These are phyloP conservation scores for Mystacides longicornis DNA, from an alignment of 2,888 invertebrate genomes.

Conservation along the genomic window DNA sequence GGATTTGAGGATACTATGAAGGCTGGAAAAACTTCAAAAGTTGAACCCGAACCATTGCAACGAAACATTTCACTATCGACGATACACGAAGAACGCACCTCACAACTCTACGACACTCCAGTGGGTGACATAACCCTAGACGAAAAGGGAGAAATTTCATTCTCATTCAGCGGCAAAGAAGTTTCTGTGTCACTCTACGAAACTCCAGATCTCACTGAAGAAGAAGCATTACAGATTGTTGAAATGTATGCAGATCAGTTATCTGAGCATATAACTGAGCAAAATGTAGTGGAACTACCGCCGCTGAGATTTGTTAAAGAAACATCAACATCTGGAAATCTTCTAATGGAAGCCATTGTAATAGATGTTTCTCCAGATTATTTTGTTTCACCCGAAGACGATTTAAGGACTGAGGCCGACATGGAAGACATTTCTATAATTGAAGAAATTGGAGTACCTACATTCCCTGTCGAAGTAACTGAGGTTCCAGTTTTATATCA, in stretches of 20 bases:
- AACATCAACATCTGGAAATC: conserved; percentile 78
- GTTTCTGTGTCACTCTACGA: conserved; percentile 86
- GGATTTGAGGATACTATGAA: conserved; percentile 73
- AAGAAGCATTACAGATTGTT: conserved; percentile 84
- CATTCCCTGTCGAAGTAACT: conserved; percentile 26
- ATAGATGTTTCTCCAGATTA: conserved; percentile 84
- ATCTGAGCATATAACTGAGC: conserved; percentile 79
- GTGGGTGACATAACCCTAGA: conserved; percentile 71
- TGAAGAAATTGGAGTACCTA: conserved; percentile 53
- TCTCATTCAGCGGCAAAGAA: conserved; percentile 87
- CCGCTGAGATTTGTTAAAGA: conserved; percentile 84
- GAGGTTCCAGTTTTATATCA: conserved; percentile 10
- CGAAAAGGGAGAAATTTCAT: conserved; percentile 79
- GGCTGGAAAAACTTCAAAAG: conserved; percentile 40
- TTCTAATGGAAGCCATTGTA: conserved; percentile 85
- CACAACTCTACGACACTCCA: conserved; percentile 79
- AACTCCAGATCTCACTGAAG: conserved; percentile 86
- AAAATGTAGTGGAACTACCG: conserved; percentile 79
- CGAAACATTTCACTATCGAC: conserved; percentile 81
- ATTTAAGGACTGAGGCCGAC: conserved; percentile 78
- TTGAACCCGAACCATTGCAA: conserved; percentile 50
- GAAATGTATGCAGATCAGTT: conserved; percentile 93
- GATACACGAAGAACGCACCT: conserved; percentile 84
- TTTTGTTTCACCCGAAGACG: conserved; percentile 71
- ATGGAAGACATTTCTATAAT: conserved; percentile 78